Evolutionary conservation across 2,888 invertebrate genomes (phyloP).

Genomic region (Mythimna vitellina): DNA sequence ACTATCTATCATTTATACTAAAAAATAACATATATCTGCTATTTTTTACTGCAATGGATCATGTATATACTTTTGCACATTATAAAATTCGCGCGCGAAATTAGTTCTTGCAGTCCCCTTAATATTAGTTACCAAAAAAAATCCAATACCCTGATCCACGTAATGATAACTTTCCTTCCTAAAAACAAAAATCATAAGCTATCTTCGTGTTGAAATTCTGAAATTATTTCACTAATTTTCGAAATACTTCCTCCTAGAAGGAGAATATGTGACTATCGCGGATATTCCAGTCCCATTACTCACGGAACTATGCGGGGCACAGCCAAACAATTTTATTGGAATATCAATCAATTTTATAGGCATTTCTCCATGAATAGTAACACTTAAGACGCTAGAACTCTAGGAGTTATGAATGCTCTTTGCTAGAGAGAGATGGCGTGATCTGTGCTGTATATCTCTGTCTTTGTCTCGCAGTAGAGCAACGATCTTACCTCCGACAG

Average conservation of each 20-base stretch:
- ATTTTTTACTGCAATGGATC: too few relatives aligned
- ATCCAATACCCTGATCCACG: too few relatives aligned
- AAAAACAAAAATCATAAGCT: conserved; percentile 6
- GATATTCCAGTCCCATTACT: conserved; percentile 41
- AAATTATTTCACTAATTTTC: conserved; percentile 42
- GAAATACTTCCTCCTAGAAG: conserved; percentile 30
- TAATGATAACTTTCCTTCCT: too few relatives aligned
- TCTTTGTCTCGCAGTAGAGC: conserved; percentile 22
- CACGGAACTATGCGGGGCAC: conserved; percentile 56
- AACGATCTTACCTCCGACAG: conserved; percentile 33
- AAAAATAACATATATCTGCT: too few relatives aligned
- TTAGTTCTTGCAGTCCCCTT: too few relatives aligned
- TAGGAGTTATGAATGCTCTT: conserved; percentile 38
- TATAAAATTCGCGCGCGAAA: too few relatives aligned
- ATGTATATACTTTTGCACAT: too few relatives aligned
- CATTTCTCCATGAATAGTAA: conserved; percentile 44
- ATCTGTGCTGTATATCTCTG: conserved; percentile 7
- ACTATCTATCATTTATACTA: too few relatives aligned
- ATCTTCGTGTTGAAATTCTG: conserved; percentile 17
- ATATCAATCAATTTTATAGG: conserved; percentile 66
- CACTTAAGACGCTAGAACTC: conserved; percentile 48
- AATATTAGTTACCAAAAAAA: too few relatives aligned
- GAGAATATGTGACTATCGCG: conserved; percentile 29
- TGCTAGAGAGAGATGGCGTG: conserved; percentile 39
- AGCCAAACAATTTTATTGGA: conserved; percentile 62